Percentiles rank a stretch among this genome's conserved stretches.
phyloP scores from a whole-genome alignment of 2,797 vertebrate genomes.

The Mus minutoides region DNA sequence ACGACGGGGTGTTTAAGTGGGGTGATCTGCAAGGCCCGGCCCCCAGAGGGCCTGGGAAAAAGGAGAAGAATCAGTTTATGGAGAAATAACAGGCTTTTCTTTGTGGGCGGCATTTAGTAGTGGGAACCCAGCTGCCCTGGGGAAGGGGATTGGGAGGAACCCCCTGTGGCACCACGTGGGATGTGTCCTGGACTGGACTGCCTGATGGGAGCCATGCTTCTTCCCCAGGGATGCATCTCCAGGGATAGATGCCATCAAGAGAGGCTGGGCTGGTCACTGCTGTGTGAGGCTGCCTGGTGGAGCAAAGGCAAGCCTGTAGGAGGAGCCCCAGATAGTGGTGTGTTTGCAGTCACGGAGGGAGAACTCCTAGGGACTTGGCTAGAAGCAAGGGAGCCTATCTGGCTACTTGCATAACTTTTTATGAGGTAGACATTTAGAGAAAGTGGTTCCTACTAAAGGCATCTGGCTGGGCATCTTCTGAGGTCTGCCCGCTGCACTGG shows the following conservation, averaged over 20 bases:
- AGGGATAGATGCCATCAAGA: not conserved
- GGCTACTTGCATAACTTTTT: not conserved
- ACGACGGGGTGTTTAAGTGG: slow-evolving; percentile 29
- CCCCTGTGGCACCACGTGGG: not conserved
- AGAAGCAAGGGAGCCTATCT: not conserved
- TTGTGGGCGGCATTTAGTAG: not conserved
- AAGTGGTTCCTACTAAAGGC: not conserved
- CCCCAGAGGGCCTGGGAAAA: slow-evolving; percentile 28
- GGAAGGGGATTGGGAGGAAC: not conserved
- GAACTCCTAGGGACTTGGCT: not conserved
- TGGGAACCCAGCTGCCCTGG: not conserved
- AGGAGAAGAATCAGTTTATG: slow-evolving; percentile 16
- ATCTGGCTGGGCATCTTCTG: not conserved
- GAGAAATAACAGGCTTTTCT: slow-evolving; percentile 54
- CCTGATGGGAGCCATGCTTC: not conserved
- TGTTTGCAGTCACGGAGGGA: not conserved
- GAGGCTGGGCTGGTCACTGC: not conserved
- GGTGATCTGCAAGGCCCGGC: not conserved
- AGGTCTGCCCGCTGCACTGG: not conserved
- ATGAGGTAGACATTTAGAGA: not conserved
- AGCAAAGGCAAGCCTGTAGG: not conserved
- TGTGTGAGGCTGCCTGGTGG: not conserved
- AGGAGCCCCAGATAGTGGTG: rapidly evolving
- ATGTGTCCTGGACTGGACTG: not conserved
- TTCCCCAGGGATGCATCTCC: not conserved